A percentile compares a stretch with the other conserved stretches of the same genome.
These are phyloP conservation scores for Trachelus troglodyta DNA, from an alignment of 2,888 invertebrate species.

Conservation along the genomic window DNA sequence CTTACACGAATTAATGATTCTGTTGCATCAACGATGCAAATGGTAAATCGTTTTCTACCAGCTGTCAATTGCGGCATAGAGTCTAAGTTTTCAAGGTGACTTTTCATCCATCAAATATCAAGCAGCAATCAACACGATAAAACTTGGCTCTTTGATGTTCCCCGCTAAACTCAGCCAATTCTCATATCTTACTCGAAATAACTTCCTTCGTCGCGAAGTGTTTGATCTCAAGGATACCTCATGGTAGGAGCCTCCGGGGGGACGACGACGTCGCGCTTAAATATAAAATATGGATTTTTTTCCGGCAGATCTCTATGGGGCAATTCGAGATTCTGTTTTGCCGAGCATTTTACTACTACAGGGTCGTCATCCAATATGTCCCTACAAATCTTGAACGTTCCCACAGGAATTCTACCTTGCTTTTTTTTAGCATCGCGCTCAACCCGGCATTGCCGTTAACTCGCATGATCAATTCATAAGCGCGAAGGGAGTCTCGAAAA, in stretches of 20 bases:
- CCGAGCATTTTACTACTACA: neutral
- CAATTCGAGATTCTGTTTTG: neutral
- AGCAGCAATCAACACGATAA: constrained; percentile 7
- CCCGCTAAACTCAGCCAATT: constrained; percentile 10
- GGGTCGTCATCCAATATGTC: neutral
- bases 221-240: neutral
- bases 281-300: constrained; percentile 3
- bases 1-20: neutral
- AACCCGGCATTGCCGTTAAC: neutral
- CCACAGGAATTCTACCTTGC: neutral
- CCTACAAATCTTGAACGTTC: neutral
- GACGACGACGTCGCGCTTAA: neutral
- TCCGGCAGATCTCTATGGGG: neutral
- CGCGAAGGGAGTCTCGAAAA: neutral
- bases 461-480: neutral
- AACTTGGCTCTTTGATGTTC: constrained; percentile 19
- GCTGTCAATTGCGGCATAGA: neutral
- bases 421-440: neutral
- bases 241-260: neutral
- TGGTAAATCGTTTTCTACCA: neutral
- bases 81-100: neutral
- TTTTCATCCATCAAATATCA: constrained; percentile 16
- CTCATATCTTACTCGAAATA: constrained; percentile 18
- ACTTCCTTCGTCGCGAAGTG: constrained; percentile 5
- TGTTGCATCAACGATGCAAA: neutral